Base-by-base conservation (phyloP, 2,888 invertebrate genomes). In the Amaurobius ferox region DNA sequence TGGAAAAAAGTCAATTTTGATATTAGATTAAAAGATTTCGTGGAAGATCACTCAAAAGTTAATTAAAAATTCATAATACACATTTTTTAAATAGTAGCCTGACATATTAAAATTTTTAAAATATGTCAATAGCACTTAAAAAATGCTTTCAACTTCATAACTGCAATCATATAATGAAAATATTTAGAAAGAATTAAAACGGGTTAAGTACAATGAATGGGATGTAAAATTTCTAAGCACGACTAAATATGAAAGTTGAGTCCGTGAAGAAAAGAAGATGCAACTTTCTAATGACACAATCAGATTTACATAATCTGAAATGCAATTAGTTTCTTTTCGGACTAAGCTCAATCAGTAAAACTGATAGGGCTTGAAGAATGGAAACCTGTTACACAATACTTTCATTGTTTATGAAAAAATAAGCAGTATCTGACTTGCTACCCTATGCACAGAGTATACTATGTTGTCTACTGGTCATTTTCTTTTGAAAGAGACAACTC, bases 371-470 rank as follows among this genome's bases (percentile, higher is more conserved):
- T 55, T 55, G 44, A 55, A 55, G 3, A 3, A 55, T 55, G 55
- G 19, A 44, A 23, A 55, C 55, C 55, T 23, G 55, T 23, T 55
- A 11, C 55, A 23, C 55, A 55, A 55, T 55, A 55, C 55, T 55
- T 55, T 23, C 23, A 55, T 55, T 55, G 55, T 55, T 55, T 55
- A 19, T 55, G 55, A 55, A 55, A 55, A 44, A 55, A 55, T 55
- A 55, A 55, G 55, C 55, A 55, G 55, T 55, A 55, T 55, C 55
- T 55, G 55, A 55, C 55, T 55, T 55, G 55, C 55, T 55, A 55
- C 55, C 23, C 55, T 55, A 55, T 55, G 55, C 55, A 55, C 55
- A 55, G 55, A 19, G 23, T 55, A 23, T 55, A 55, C 55, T 55
- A 55, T 55, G 55, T 55, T 55, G 55, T 55, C 55, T 55, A 55